A percentile compares a stretch with the other conserved stretches of the same genome.
Evolutionary conservation across 2,113 vertebrate species (phyloP).

Genomic region (Columbina picui): DNA sequence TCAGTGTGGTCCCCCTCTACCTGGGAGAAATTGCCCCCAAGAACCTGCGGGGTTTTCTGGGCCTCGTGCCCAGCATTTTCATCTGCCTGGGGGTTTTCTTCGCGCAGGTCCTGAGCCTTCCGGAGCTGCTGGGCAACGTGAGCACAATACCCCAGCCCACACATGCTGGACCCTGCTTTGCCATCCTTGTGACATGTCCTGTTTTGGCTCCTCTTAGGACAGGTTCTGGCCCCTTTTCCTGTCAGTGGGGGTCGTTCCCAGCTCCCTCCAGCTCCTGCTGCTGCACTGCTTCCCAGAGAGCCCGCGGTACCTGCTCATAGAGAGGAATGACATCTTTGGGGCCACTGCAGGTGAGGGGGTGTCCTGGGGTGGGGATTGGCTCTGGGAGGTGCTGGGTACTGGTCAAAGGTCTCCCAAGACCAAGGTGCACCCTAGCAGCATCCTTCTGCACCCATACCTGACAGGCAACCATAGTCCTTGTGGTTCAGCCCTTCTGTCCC

Average conservation of each 20-base stretch:
- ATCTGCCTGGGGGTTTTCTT: conserved; percentile 89
- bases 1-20: conserved; percentile 92
- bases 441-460: not conserved
- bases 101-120: conserved; percentile 87
- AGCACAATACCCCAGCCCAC: not conserved
- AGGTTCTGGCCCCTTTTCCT: conserved; percentile 87
- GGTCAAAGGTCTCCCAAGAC: not conserved
- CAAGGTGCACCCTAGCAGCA: not conserved
- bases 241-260: conserved; percentile 81
- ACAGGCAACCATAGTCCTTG: not conserved
- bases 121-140: conserved; percentile 86
- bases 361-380: not conserved
- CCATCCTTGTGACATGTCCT: fast-evolving
- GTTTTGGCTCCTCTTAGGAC: conserved; percentile 71
- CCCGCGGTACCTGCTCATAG: conserved; percentile 89
- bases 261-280: conserved; percentile 82
- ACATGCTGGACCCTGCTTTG: fast-evolving
- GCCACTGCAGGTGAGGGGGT: conserved; percentile 80
- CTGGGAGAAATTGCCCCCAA: conserved; percentile 90
- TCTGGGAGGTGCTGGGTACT: fast-evolving
- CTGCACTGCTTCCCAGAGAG: conserved; percentile 92
- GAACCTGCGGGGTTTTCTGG: conserved; percentile 86
- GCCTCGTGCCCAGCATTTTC: conserved; percentile 88
- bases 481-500: not conserved
- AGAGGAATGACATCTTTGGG: conserved; percentile 78